Conservation (phyloP, 1,140 invertebrate species). For the Bombus waltoni region DNA sequence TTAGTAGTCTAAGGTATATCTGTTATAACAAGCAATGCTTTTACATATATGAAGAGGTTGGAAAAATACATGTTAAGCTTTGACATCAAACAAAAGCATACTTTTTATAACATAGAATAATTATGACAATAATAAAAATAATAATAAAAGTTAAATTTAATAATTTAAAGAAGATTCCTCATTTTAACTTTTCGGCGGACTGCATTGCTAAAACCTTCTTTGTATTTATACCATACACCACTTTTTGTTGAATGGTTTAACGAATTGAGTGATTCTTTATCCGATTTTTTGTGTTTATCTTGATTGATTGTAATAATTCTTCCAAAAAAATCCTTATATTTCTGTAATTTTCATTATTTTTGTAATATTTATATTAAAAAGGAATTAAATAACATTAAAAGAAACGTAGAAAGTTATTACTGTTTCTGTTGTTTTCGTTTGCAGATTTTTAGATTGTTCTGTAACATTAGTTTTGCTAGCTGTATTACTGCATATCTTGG, state of each 20-base stretch:
- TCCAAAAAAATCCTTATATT: slow-evolving; percentile 89
- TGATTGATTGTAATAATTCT: slow-evolving; percentile 65
- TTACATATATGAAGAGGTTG: too few species aligned
- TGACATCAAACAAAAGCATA: too few species aligned
- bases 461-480: slow-evolving; percentile 84
- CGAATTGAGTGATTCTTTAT: slow-evolving; percentile 40
- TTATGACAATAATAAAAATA: too few species aligned
- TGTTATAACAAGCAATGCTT: too few species aligned
- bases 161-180: slow-evolving; percentile 82
- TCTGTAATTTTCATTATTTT: slow-evolving; percentile 78
- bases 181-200: slow-evolving; percentile 90
- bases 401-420: slow-evolving; percentile 64
- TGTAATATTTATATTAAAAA: slow-evolving; percentile 2
- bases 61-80: too few species aligned
- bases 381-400: neutral
- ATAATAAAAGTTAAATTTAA: too few species aligned
- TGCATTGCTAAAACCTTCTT: slow-evolving; percentile 96
- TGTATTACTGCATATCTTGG: neutral
- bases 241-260: slow-evolving; percentile 81
- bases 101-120: too few species aligned
- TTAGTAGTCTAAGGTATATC: too few species aligned
- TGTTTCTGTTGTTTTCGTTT: slow-evolving; percentile 74
- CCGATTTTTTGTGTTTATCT: slow-evolving; percentile 35
- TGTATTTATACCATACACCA: slow-evolving; percentile 94
- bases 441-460: slow-evolving; percentile 85